Base-by-base conservation (phyloP, 2,797 vertebrate species). In the Geotrypetes seraphini region DNA sequence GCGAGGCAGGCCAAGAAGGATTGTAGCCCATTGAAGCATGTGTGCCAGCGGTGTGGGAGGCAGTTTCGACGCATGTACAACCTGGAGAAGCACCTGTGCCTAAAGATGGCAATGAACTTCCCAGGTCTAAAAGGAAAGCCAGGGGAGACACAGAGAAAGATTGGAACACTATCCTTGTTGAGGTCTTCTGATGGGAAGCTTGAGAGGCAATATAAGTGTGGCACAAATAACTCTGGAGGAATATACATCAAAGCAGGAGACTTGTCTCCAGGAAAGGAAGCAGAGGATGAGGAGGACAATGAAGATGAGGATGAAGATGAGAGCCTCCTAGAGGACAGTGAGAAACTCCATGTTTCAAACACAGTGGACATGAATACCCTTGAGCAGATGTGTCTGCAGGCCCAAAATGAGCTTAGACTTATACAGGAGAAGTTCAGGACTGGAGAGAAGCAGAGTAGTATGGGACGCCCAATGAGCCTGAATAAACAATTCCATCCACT, bases 11-110 rank as follows among this genome's bases (percentile, higher is more conserved):
- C 28, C 3, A 19, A 19, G 6, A 25, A 32, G 12, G 33, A 36
- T 4, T n/a, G 19, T 5, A 18, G 7, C n/a, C n/a, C n/a, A n/a
- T n/a, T n/a, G 8, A 28, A 10, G 12, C 26, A 39, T 17, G 33
- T 39, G 21, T 46, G 43, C 25, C 7, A 17, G 8, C 24, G 19
- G 10, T 46, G 43, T 9, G 43, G 43, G 4, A 36, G 36, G 5
- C 25, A 38, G 15, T 46, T 46, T 14, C 16, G 22, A 15, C 30
- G 36, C 1, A 21, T 39, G 18, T 33, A 32, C 26, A 39, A 33
- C 25, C 22, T 46, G 5, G 36, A 46, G 21, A 34, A 33, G 7
- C 43, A 46, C 19, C 16, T 39, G 16, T 46, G 43, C 18, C 28
- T 39, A 9, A 33, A 46, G 25, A 30, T 6, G n/a, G 30, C 31